phyloP scores from a whole-genome alignment of 2,113 vertebrate species.

The Oryzias melastigma region DNA sequence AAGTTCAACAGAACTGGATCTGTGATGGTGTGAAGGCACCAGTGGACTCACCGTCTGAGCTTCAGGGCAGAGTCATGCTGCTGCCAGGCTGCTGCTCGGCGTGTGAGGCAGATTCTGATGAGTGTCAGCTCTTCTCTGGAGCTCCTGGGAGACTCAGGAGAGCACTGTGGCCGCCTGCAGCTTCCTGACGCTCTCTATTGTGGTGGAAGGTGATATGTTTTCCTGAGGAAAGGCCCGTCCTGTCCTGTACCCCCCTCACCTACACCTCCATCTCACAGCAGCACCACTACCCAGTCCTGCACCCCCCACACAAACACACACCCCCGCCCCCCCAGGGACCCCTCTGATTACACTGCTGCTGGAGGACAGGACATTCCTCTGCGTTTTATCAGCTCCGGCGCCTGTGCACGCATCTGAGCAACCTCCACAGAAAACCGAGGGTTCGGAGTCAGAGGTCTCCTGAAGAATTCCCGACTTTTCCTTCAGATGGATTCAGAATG shows the following conservation, averaged over 20 bases:
- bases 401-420: too few relatives aligned
- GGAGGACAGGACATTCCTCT: slow-evolving; percentile 17
- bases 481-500: too few relatives aligned
- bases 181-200: slow-evolving; percentile 73
- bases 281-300: not conserved
- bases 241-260: slow-evolving; percentile 52
- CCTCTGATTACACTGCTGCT: slow-evolving; percentile 42
- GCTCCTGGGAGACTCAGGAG: slow-evolving; percentile 66
- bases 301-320: not conserved
- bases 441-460: too few relatives aligned
- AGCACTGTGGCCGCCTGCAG: slow-evolving; percentile 68
- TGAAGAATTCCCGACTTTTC: too few relatives aligned
- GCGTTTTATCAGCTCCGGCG: slow-evolving; percentile 2
- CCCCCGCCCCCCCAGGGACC: slow-evolving; percentile 40
- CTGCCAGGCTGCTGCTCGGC: slow-evolving; percentile 41
- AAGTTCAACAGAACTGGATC: too few relatives aligned
- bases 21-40: not conserved
- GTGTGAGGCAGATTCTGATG: slow-evolving; percentile 37
- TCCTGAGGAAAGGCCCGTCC: slow-evolving; percentile 80
- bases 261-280: slow-evolving; percentile 40
- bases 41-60: slow-evolving; percentile 26
- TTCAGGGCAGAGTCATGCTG: slow-evolving; percentile 74
- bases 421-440: too few relatives aligned
- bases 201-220: slow-evolving; percentile 79
- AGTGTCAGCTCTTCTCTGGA: slow-evolving; percentile 62